Conservation (phyloP, 2,888 invertebrate species). For the Drosophila conformis region DNA sequence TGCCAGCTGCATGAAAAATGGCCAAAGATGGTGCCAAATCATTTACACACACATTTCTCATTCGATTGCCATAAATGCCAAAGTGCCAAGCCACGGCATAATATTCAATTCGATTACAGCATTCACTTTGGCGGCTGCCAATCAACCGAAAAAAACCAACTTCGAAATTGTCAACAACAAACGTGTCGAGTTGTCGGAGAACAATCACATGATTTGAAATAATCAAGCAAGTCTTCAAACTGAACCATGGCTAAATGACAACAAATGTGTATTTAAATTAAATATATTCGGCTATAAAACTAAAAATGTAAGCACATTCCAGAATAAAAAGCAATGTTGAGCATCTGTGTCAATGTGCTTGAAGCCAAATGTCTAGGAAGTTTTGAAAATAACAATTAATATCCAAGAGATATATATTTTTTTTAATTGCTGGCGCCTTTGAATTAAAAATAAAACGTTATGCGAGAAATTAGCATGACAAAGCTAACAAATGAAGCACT, state of each 20-base stretch:
- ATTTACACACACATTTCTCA: conserved; percentile 36
- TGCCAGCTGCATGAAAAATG: conserved; percentile 36
- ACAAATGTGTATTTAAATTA: not conserved
- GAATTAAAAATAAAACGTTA: conserved; percentile 29
- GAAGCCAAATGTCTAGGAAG: not conserved
- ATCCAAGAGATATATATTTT: not conserved
- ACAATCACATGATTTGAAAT: conserved; percentile 9
- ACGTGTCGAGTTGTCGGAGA: conserved; percentile 18
- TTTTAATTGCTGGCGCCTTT: conserved; percentile 5
- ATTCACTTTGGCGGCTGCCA: conserved; percentile 69
- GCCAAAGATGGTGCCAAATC: conserved; percentile 29
- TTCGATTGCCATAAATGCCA: conserved; percentile 67
- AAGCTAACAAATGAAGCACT: conserved; percentile 57
- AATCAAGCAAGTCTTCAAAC: not conserved
- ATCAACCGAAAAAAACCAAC: conserved; percentile 45
- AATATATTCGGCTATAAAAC: not conserved
- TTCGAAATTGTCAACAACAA: conserved; percentile 67
- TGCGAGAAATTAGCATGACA: conserved; percentile 60
- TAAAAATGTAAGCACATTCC: not conserved
- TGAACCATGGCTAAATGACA: not conserved
- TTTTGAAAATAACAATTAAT: not conserved
- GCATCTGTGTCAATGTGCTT: not conserved
- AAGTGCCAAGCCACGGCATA: conserved; percentile 53
- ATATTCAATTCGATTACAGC: conserved; percentile 41
- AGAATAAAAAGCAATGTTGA: not conserved